These are phyloP conservation scores for mouse (Mus musculus) DNA, from an alignment of 2,113 vertebrate genomes.

Conservation along the genomic window DNA sequence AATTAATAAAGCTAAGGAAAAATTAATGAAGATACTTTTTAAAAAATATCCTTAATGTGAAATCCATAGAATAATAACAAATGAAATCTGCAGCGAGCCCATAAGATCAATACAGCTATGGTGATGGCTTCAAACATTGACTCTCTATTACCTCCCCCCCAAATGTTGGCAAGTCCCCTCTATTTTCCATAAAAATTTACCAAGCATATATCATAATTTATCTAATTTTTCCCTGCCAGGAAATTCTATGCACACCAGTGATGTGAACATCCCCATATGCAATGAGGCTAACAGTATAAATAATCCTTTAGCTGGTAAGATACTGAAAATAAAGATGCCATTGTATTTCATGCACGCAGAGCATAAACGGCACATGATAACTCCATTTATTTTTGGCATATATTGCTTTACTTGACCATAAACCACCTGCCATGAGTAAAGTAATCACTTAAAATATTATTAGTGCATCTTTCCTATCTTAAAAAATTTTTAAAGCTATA, in stretches of 20 bases:
- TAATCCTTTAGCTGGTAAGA: conserved; percentile 21
- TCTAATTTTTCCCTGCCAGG: background rate
- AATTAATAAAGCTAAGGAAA: conserved; percentile 21
- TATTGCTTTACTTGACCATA: background rate
- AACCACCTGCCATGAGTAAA: background rate
- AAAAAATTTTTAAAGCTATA: background rate
- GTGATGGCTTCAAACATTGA: background rate
- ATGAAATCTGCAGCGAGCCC: background rate
- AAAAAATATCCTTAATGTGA: conserved; percentile 47
- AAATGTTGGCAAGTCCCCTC: background rate
- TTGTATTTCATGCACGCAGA: background rate
- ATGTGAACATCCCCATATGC: background rate
- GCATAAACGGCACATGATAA: background rate
- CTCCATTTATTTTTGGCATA: background rate
- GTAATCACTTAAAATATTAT: conserved; percentile 37
- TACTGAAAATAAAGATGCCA: background rate
- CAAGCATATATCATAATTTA: conserved; percentile 20
- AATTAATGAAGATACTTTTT: background rate
- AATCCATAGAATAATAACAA: conserved; percentile 53
- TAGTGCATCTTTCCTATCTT: background rate
- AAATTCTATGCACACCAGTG: background rate
- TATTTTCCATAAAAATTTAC: background rate
- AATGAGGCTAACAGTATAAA: conserved; percentile 5
- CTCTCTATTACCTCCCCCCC: background rate
- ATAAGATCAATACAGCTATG: background rate